Conservation (phyloP, 2,113 vertebrate genomes). For the Petroica traversi region DNA sequence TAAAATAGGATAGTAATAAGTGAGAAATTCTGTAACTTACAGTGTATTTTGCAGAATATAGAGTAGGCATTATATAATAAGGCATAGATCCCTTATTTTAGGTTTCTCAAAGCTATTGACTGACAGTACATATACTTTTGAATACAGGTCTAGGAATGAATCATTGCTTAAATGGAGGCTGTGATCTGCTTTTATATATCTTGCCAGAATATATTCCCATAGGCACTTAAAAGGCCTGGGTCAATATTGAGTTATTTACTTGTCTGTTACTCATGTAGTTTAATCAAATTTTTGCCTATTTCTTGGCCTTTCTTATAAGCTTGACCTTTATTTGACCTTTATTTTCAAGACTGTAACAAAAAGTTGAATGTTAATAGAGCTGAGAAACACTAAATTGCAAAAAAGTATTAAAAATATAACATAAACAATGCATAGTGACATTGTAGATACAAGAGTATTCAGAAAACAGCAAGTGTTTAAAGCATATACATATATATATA, state of each 20-base stretch:
- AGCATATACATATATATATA: too few species aligned
- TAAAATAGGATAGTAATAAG: background rate
- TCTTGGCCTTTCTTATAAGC: background rate
- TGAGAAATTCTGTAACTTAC: background rate
- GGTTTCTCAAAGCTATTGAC: slow-evolving; percentile 13
- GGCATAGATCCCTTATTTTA: background rate
- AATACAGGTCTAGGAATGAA: slow-evolving; percentile 16
- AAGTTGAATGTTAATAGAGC: background rate
- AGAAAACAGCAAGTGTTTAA: background rate
- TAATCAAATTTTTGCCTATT: background rate
- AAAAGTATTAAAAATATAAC: background rate
- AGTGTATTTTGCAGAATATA: background rate
- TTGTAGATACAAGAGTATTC: background rate
- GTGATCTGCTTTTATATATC: slow-evolving; percentile 18
- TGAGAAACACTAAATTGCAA: background rate
- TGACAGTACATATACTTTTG: background rate
- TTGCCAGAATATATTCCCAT: background rate
- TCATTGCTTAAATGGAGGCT: background rate
- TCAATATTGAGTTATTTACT: background rate
- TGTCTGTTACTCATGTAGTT: background rate
- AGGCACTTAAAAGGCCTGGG: background rate
- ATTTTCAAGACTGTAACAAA: background rate
- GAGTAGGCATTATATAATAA: background rate
- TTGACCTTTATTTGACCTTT: background rate
- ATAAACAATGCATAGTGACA: background rate